Evolutionary conservation across 1,140 invertebrate species (phyloP), one percentile per base, ranked within the genome.

Genomic region (Macrocentrus cingulum): DNA sequence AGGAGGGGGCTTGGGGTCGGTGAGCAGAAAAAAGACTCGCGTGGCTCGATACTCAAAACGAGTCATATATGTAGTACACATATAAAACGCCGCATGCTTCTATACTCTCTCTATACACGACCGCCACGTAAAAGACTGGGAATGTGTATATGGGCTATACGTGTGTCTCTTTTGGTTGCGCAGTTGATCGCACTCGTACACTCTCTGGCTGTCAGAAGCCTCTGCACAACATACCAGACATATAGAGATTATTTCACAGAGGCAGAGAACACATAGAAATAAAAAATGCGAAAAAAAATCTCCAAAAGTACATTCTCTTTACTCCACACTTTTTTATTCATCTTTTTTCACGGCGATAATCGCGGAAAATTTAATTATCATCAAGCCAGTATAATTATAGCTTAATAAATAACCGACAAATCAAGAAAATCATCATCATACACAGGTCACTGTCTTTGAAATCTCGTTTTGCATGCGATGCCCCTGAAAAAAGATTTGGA

Each of bases 1-100:
- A n/a, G n/a, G n/a, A 25, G 53, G 25, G 53, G 20, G 42, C 11
- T 18, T n/a, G n/a, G 19, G 36, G 11, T n/a, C 25, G 20, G 9
- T 34, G n/a, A n/a, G 42, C 8, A 23, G 25, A 60, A 60, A 60
- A 60, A 55, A 61, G 60, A 41, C 60, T 57, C 60, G 60, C 54
- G 60, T 57, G 48, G 60, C 60, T 61, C 60, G 60, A 61, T 61
- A 61, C 55, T 61, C 55, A 25, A 61, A 61, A 61, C 53, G 42
- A 45, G 45, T 48, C 45, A 48, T 48, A 23, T 48, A 48, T 48
- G n/a, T n/a, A n/a, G n/a, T n/a, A n/a, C n/a, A n/a, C n/a, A n/a
- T n/a, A n/a, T n/a, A n/a, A n/a, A n/a, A n/a, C n/a, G 20, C 45
- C 45, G 45, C 45, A 48, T 48, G 22, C 22, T 48, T 25, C 45